Conservation (phyloP, 2,888 invertebrate genomes). For the Dioctria rufipes region DNA sequence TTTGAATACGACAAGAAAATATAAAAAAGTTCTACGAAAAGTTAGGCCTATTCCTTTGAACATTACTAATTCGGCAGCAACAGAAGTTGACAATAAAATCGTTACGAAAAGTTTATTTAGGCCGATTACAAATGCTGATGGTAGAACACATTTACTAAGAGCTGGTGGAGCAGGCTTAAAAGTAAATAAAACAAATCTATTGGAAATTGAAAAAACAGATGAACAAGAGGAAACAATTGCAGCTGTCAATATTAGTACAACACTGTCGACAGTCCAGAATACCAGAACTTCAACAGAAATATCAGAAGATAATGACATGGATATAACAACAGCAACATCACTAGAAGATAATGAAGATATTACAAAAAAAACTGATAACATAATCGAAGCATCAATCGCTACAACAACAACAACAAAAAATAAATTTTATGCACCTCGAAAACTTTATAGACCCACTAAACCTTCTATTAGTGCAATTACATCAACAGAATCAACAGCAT, state of each 20-base stretch:
- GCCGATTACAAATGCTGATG: not conserved
- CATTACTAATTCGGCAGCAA: not conserved
- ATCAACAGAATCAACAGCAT: constrained; percentile 56
- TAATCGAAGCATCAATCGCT: not conserved
- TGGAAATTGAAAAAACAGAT: not conserved
- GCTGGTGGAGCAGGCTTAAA: no score
- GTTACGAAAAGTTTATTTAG: not conserved
- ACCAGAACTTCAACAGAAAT: constrained; percentile 9
- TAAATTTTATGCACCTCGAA: constrained; percentile 54
- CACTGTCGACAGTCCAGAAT: not conserved
- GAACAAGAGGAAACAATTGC: not conserved
- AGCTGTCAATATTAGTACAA: not conserved
- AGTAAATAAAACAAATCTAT: no score
- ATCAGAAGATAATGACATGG: not conserved
- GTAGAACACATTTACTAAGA: not conserved
- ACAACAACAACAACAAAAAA: constrained; percentile 56
- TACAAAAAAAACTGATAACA: constrained; percentile 21
- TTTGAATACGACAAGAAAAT: not conserved
- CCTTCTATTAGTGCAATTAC: constrained; percentile 60
- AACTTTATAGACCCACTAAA: constrained; percentile 62
- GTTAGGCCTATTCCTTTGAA: not conserved
- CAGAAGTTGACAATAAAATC: not conserved
- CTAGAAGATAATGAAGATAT: not conserved
- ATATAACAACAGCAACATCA: not conserved
- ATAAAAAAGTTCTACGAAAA: constrained; percentile 16